Evolutionary conservation across 1,140 invertebrate species (phyloP).

Genomic region (Cherax quadricarinatus): DNA sequence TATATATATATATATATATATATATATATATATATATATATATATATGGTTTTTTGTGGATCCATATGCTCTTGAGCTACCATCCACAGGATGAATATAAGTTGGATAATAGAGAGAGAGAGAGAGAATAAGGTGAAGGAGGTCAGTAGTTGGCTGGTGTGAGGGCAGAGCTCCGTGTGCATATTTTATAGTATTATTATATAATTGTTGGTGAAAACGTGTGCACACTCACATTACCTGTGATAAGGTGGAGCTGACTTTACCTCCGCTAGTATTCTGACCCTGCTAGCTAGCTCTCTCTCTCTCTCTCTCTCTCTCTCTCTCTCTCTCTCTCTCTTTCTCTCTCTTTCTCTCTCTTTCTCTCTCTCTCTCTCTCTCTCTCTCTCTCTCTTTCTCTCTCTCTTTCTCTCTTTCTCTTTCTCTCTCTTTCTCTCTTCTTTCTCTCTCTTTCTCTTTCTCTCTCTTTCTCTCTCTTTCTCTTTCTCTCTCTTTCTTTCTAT

Average conservation of each 20-base stretch:
- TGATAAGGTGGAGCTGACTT: background rate
- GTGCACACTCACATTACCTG: conserved; percentile 16
- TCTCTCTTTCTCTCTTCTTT: background rate
- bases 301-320: background rate
- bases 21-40: too few species aligned
- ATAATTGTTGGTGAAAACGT: conserved; percentile 52
- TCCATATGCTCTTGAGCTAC: too few species aligned
- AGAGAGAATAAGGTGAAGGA: background rate
- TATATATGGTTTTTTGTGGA: too few species aligned
- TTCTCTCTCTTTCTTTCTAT: too few species aligned
- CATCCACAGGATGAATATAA: too few species aligned
- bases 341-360: conserved; percentile 11
- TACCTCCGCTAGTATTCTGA: background rate
- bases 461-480: background rate
- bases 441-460: background rate
- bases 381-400: background rate
- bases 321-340: conserved; percentile 32
- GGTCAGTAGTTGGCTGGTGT: background rate
- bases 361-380: conserved; percentile 11
- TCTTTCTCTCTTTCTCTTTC: background rate
- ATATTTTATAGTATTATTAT: conserved; percentile 45
- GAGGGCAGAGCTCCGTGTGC: background rate
- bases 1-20: too few species aligned
- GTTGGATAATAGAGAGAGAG: too few species aligned
- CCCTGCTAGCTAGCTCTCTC: background rate